Evolutionary conservation across 2,888 invertebrate genomes (phyloP).

Genomic region (Epinotia ramella): DNA sequence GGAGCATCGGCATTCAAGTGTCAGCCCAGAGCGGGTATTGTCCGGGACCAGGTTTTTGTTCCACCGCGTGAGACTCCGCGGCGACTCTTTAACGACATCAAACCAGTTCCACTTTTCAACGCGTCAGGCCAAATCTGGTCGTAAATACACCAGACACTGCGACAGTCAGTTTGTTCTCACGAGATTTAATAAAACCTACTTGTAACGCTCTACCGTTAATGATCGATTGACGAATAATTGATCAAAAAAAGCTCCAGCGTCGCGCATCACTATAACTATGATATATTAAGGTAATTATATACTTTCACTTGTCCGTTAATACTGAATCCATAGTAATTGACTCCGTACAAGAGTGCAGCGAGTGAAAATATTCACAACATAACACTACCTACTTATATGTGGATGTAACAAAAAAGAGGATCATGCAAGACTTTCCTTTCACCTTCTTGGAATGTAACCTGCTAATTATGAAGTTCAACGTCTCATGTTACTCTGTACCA

Average conservation of each 20-base stretch:
- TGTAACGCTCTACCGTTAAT: conserved; percentile 46
- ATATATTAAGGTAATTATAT: conserved; percentile 60
- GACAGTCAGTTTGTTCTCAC: conserved; percentile 66
- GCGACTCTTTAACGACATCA: conserved; percentile 78
- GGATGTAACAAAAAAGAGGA: conserved; percentile 66
- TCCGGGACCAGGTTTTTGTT: conserved; percentile 74
- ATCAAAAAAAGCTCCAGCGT: conserved; percentile 42
- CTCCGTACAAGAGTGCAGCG: conserved; percentile 63
- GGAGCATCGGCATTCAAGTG: conserved; percentile 77
- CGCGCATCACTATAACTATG: conserved; percentile 53
- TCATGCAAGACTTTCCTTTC: conserved; percentile 71
- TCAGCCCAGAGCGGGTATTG: conserved; percentile 70
- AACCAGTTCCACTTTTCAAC: conserved; percentile 78
- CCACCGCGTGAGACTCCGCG: conserved; percentile 77
- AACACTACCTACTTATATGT: conserved; percentile 67
- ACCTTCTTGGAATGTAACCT: conserved; percentile 67
- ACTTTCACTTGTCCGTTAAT: conserved; percentile 74
- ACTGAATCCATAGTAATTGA: conserved; percentile 73
- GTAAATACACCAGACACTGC: conserved; percentile 63
- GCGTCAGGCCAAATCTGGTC: conserved; percentile 76
- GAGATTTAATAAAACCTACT: conserved; percentile 57
- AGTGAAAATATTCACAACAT: conserved; percentile 71
- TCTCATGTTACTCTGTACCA: conserved; percentile 61
- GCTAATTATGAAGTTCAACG: conserved; percentile 71
- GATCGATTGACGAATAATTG: conserved; percentile 50